Percentiles rank a stretch among this genome's conserved stretches.
Conservation (phyloP, 2,888 invertebrate species). For the Belgica antarctica region DNA sequence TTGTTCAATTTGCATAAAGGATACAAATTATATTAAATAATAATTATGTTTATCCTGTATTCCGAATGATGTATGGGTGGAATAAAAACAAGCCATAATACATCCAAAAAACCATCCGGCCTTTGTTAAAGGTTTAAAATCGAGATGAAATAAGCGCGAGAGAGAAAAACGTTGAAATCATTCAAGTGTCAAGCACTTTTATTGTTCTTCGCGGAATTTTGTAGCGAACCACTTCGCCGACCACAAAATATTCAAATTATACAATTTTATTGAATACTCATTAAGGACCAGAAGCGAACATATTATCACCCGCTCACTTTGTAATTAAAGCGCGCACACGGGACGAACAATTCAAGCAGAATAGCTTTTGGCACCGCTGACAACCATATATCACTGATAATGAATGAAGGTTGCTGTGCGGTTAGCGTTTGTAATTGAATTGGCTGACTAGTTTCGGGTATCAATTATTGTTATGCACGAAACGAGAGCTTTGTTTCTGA, state of each 20-base stretch:
- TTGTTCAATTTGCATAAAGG: constrained; percentile 7
- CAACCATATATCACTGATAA: background rate
- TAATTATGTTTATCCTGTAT: background rate
- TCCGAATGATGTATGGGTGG: background rate
- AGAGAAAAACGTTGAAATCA: too few species aligned
- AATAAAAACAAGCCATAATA: too few species aligned
- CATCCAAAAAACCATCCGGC: background rate
- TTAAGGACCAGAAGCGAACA: background rate
- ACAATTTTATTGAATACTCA: background rate
- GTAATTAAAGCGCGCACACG: background rate
- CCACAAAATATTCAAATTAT: too few species aligned
- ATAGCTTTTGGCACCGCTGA: too few species aligned
- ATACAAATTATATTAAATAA: constrained; percentile 16
- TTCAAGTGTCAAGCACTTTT: too few species aligned
- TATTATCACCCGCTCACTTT: background rate
- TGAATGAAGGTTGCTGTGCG: constrained; percentile 6
- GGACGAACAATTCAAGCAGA: too few species aligned
- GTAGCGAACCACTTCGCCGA: background rate
- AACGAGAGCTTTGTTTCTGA: background rate
- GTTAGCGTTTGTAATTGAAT: constrained; percentile 19
- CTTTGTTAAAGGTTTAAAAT: too few species aligned
- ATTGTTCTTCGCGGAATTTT: background rate
- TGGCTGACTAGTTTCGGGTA: constrained; percentile 4
- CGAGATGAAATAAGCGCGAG: too few species aligned
- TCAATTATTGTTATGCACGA: constrained; percentile 1